A percentile compares a stretch with the other conserved stretches of the same genome.
These are phyloP conservation scores for Cerceris rybyensis DNA, from an alignment of 2,888 invertebrate genomes.

Conservation along the genomic window DNA sequence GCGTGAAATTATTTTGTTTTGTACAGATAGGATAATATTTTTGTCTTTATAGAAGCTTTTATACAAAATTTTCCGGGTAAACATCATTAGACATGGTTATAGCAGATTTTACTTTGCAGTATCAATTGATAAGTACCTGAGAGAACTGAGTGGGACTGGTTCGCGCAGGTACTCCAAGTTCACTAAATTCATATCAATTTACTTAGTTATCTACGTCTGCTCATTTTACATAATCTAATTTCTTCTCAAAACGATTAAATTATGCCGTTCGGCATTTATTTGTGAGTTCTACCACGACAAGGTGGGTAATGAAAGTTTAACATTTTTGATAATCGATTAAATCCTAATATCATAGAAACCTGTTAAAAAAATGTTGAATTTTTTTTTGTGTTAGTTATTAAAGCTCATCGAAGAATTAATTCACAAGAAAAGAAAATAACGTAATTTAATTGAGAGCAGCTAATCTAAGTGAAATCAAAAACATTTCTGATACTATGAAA, in stretches of 20 bases:
- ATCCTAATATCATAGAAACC: conserved; percentile 3
- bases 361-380: conserved; percentile 19
- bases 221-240: conserved; percentile 33
- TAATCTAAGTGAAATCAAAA: conserved; percentile 63
- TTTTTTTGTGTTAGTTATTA: conserved; percentile 39
- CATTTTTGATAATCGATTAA: conserved; percentile 4
- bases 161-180: conserved; percentile 61
- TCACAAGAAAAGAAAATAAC: conserved; percentile 26
- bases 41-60: conserved; percentile 48
- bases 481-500: conserved; percentile 47
- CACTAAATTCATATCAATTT: conserved; percentile 69
- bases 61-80: conserved; percentile 42
- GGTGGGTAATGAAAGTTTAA: conserved; percentile 42
- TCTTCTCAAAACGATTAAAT: conserved; percentile 31
- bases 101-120: conserved; percentile 59
- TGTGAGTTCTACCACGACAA: conserved; percentile 23
- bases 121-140: conserved; percentile 64
- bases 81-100: conserved; percentile 41
- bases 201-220: conserved; percentile 54
- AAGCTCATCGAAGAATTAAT: conserved; percentile 26
- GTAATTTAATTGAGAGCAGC: conserved; percentile 43
- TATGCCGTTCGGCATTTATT: conserved; percentile 32
- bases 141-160: conserved; percentile 55
- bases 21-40: conserved; percentile 13
- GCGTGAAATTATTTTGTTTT: conserved; percentile 24